phyloP scores from a whole-genome alignment of 2,797 vertebrate genomes.

The Triplophysa yarkandensis region DNA sequence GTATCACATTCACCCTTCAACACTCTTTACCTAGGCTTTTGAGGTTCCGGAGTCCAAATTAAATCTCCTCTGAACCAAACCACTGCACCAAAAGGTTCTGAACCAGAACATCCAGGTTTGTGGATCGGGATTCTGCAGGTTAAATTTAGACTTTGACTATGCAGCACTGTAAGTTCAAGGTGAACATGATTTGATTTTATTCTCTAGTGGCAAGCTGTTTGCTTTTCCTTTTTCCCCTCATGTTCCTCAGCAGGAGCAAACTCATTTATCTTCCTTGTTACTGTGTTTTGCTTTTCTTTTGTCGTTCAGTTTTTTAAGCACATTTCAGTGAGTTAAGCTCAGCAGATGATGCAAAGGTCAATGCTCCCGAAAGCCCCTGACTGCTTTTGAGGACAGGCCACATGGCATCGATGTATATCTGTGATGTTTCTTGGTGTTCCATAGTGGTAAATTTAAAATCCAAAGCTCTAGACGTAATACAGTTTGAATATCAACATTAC shows the following conservation, averaged over 20 bases:
- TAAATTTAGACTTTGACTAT: conserved; percentile 77
- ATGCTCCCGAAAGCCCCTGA: conserved; percentile 69
- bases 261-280: conserved; percentile 80
- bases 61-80: neutral
- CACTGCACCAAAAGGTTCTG: conserved; percentile 6
- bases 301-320: conserved; percentile 64
- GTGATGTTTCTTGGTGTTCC: conserved; percentile 63
- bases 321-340: conserved; percentile 75
- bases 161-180: conserved; percentile 74
- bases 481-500: conserved; percentile 52
- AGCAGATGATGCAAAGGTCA: conserved; percentile 72
- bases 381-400: conserved; percentile 65
- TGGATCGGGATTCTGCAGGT: conserved; percentile 64
- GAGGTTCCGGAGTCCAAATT: conserved; percentile 11
- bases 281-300: conserved; percentile 56
- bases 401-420: conserved; percentile 69
- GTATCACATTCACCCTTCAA: neutral
- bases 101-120: conserved; percentile 33
- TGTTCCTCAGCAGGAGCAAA: conserved; percentile 72
- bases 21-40: neutral
- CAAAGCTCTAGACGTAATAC: conserved; percentile 60
- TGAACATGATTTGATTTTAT: conserved; percentile 77
- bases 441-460: conserved; percentile 64
- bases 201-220: conserved; percentile 71
- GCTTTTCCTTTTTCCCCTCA: conserved; percentile 61